Percentiles rank a stretch among this genome's conserved stretches.
Conservation (phyloP, 2,797 vertebrate genomes). For the Sternarchorhynchus goeldii region DNA sequence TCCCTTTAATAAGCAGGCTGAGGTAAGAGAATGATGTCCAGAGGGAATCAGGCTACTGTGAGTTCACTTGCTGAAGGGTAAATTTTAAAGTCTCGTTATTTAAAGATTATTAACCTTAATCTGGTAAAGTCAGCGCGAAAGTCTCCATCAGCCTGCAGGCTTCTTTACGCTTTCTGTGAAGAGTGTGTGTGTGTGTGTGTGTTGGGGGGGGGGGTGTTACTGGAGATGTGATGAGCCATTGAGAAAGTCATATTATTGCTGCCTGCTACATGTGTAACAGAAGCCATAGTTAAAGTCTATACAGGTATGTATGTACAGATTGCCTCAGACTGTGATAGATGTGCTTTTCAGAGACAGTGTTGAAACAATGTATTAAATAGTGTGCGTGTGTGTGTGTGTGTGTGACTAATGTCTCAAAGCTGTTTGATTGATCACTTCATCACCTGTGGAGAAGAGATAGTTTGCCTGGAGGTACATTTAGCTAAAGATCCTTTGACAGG, state of each 20-base stretch:
- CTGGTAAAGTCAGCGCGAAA: conserved; percentile 74
- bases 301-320: background rate
- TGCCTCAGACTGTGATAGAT: conserved; percentile 52
- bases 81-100: conserved; percentile 78
- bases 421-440: conserved; percentile 63
- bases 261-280: conserved; percentile 21
- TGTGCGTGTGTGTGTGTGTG: conserved; percentile 57
- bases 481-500: conserved; percentile 69
- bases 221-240: conserved; percentile 47
- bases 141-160: conserved; percentile 70
- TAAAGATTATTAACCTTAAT: conserved; percentile 80
- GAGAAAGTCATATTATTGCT: conserved; percentile 10
- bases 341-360: background rate
- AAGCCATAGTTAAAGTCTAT: background rate
- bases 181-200: conserved; percentile 66
- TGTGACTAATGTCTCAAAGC: conserved; percentile 37
- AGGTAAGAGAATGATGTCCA: conserved; percentile 13
- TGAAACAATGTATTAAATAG: background rate
- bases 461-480: conserved; percentile 64
- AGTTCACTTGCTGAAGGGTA: conserved; percentile 40
- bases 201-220: conserved; percentile 76
- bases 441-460: conserved; percentile 64
- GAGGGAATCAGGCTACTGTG: conserved; percentile 7
- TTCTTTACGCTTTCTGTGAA: conserved; percentile 61
- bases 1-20: conserved; percentile 13